Evolutionary conservation across 2,797 vertebrate species (phyloP), one percentile per base, ranked within the genome.

Genomic region (Ctenopoma kingsleyae): DNA sequence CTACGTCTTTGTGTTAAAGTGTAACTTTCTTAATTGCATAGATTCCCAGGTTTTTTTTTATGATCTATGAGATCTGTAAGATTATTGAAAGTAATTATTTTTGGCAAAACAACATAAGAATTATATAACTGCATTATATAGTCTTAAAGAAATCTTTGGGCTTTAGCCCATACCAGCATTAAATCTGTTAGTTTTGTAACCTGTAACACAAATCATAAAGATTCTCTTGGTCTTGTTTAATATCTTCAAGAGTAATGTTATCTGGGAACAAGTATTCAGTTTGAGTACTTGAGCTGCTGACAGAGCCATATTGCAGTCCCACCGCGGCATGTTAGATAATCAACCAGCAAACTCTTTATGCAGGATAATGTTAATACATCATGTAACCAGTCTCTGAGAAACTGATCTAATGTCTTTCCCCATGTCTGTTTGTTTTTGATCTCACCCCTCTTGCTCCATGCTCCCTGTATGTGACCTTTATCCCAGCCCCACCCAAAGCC

Each of bases 391-490:
- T 22, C 51, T 59, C 58, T 82, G 81, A 81, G 80, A 86, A 86
- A 80, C 73, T 48, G 41, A 68, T 68, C 46, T 25, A 40, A 56
- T 43, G 60, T 13, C 9, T 77, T 64, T 66, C 71, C 70, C 54
- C 60, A 8, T 19, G 63, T 68, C 50, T 84, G 74, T 92, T 88
- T 93, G 87, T 92, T 93, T 44, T 91, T 85, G 51, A 76, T 78
- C 80, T 55, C 38, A 40, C 19, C 52, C 36, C 38, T 65, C 36
- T 19, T 76, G 80, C 86, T 74, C 82, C 67, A 53, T 70, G 76
- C 70, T 84, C 88, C 71, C 71, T 81, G 72, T 70, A 67, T 77
- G 71, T 57, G 87, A 89, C 86, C 85, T 85, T 81, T 85, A 61
- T 75, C 70, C 59, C 32, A 5, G 78, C 63, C 76, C 81, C 82